Evolutionary conservation across 1,140 invertebrate species (phyloP).

Genomic region (Hylyphantes graminicola): DNA sequence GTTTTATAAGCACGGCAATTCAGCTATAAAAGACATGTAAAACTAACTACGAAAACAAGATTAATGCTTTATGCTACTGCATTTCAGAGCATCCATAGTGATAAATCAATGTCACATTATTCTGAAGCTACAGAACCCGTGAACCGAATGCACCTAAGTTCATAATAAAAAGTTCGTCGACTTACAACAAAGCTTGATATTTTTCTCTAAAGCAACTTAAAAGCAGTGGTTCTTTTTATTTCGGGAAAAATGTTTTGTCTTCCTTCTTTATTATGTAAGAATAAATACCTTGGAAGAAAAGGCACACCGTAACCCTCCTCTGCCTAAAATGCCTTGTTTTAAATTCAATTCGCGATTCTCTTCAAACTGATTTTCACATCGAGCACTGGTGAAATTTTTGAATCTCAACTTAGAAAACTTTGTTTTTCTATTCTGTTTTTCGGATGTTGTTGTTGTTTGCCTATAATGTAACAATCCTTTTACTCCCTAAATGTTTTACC

Average conservation of each 20-base stretch:
- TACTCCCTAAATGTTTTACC: too few species aligned
- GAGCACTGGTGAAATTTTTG: background rate
- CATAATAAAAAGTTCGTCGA: background rate
- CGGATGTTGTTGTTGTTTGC: too few species aligned
- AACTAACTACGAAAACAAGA: background rate
- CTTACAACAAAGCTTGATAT: background rate
- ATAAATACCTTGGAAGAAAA: background rate
- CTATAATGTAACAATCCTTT: too few species aligned
- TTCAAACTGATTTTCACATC: slow-evolving; percentile 6
- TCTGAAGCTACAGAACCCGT: background rate
- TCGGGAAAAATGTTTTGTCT: background rate
- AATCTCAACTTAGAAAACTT: slow-evolving; percentile 6
- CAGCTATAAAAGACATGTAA: background rate
- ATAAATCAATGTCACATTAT: slow-evolving; percentile 9
- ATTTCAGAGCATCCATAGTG: background rate
- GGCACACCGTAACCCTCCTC: background rate
- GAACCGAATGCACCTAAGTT: background rate
- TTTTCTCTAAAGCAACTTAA: background rate
- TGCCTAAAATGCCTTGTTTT: background rate
- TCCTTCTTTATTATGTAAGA: slow-evolving; percentile 9
- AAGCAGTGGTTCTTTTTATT: background rate
- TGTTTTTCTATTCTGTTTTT: background rate
- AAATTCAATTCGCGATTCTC: slow-evolving; percentile 9
- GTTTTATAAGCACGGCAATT: background rate
- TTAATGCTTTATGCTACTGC: background rate